Evolutionary conservation across 2,113 vertebrate species (phyloP).

Genomic region (Leptobrachium ailaonicum): DNA sequence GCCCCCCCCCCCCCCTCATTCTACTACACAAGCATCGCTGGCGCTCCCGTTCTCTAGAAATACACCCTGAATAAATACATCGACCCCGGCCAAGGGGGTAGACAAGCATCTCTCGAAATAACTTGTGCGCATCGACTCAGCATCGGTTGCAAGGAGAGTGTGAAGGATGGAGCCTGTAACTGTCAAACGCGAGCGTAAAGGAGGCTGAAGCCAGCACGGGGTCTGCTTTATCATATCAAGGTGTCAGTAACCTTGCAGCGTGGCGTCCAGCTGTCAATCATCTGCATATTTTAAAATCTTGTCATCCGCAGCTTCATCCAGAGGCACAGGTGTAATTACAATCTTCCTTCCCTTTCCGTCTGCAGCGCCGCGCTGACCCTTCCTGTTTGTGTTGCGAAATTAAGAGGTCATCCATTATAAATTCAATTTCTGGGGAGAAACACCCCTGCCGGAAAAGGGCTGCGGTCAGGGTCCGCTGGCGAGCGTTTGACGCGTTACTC

Average conservation of each 20-base stretch:
- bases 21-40: background rate
- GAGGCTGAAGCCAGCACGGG: constrained; percentile 1
- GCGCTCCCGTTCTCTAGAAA: background rate
- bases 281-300: constrained; percentile 18
- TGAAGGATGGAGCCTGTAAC: constrained; percentile 24
- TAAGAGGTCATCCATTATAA: constrained; percentile 45
- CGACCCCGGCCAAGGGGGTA: background rate
- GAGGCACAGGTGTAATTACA: constrained; percentile 52
- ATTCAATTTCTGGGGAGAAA: constrained; percentile 12
- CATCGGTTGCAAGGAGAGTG: constrained; percentile 7
- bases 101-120: background rate
- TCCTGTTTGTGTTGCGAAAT: constrained; percentile 12
- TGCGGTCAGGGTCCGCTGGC: background rate
- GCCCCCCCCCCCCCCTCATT: background rate
- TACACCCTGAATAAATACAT: background rate
- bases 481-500: background rate
- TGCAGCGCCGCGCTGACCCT: constrained; percentile 46
- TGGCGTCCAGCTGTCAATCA: constrained; percentile 4
- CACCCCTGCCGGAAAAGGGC: constrained; percentile 2
- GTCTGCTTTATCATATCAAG: constrained; percentile 9
- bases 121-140: background rate
- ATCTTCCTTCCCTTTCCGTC: constrained; percentile 28
- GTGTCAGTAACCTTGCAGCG: constrained; percentile 45
- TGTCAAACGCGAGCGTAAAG: background rate
- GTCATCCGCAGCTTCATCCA: constrained; percentile 38